Evolutionary conservation across 2,113 vertebrate genomes (phyloP), one percentile per base, ranked within the genome.

Genomic region (Solenodon paradoxus): DNA sequence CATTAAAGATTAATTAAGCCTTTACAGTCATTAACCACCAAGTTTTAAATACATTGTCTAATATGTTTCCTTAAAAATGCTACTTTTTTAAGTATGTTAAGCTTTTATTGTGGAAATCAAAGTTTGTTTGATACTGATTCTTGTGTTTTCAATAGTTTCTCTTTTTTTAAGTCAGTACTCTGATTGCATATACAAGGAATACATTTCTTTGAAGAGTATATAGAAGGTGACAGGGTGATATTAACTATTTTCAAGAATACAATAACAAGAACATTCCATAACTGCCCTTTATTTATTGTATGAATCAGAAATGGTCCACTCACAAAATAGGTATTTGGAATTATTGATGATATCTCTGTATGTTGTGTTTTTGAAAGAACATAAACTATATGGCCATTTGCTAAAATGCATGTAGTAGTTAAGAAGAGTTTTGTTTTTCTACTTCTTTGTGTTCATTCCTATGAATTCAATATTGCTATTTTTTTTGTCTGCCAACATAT

Each of bases 381-480:
- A 83, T 93, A 92, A 95, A 97, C 88, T 71, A 89, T 87, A 85
- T 81, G 85, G 45, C 80, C 95, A 97, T 79, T 95, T 88, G 87
- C 85, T 81, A 87, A 81, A 78, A 53, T 55, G n/a, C 32, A 78
- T 61, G 51, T 80, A n/a, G 19, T 93, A 61, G 80, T 92, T n/a
- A 96, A 79, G 77, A 85, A 94, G 72, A 93, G 10, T 3, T 9
- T 96, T 94, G 47, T 53, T 85, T 88, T 85, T 59, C 57, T 80
- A 85, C 80, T 96, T 20, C 47, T 35, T 38, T 88, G 96, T 94
- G 77, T 63, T 92, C 1, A 84, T 86, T 38, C 93, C 82, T 79
- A 1, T 91, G 53, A 88, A 96, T 95, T 83, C 93, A 63, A 71
- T 94, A 79, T 97, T 97, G 97, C 77, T 89, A 61, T 94, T 94